phyloP scores from a whole-genome alignment of 2,797 vertebrate species.

The Epinephelus coioides region DNA sequence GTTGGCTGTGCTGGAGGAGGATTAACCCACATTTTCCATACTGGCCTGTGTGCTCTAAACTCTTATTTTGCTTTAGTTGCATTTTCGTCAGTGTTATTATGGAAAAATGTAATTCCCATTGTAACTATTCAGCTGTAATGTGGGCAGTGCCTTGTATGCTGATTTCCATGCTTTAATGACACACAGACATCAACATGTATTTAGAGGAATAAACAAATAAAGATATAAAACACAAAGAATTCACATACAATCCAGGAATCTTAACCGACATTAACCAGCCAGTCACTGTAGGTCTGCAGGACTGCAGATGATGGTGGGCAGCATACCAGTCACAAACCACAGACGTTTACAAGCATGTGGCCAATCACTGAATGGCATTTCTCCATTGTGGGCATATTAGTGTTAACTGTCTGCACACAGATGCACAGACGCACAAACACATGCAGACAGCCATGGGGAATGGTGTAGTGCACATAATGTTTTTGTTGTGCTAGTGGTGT shows the following conservation, averaged over 20 bases:
- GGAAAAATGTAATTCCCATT: slow-evolving; percentile 60
- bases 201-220: slow-evolving; percentile 39
- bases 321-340: slow-evolving; percentile 34
- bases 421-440: not conserved
- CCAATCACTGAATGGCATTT: slow-evolving; percentile 28
- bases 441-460: not conserved
- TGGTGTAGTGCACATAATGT: not conserved
- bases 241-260: slow-evolving; percentile 18
- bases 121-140: slow-evolving; percentile 35
- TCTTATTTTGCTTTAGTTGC: slow-evolving; percentile 74
- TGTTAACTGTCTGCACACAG: slow-evolving; percentile 14
- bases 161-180: slow-evolving; percentile 47
- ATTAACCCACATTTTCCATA: slow-evolving; percentile 86
- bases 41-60: slow-evolving; percentile 64
- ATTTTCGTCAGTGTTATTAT: slow-evolving; percentile 69
- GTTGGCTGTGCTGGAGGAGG: slow-evolving; percentile 74
- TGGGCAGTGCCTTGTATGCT: slow-evolving; percentile 1
- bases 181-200: slow-evolving; percentile 41
- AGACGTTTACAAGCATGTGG: slow-evolving; percentile 42
- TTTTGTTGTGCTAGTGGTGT: not conserved
- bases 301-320: slow-evolving; percentile 16
- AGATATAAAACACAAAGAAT: slow-evolving; percentile 25
- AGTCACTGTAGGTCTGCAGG: slow-evolving; percentile 5
- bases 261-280: slow-evolving; percentile 18
- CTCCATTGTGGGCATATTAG: not conserved